Evolutionary conservation across 2,888 invertebrate species (phyloP), one percentile per base, ranked within the genome.

Genomic region (Leptura quadrifasciata): DNA sequence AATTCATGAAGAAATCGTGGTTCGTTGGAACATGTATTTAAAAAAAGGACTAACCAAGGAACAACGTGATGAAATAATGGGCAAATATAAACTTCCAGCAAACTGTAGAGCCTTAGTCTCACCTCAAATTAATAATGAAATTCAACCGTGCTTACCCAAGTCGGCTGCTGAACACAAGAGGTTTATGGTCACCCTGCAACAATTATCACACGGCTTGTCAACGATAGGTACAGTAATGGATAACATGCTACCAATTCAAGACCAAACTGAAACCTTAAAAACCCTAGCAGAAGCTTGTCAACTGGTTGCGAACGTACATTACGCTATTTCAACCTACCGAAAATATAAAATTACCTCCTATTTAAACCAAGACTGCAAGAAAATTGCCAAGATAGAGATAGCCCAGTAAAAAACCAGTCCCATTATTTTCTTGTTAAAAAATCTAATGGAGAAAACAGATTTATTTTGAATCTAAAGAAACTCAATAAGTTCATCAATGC

Each of bases 41-140:
- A n/a, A 60, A 60, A 58, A 57, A 20, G 60, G 60, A 9, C 55
- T 70, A 68, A 35, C 58, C 58, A 57, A 39, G 27, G 58, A 27
- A 6, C 70, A 70, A 60, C 57, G 57, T 20, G 57, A 58, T 60
- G 70, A 70, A 47, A 24, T 70, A n/a, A 60, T 18, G 9, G 60
- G 15, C 3, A 70, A 70, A 70, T 70, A 17, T 31, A 57, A 39
- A 69, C 24, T 69, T 69, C 58, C 57, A 6, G 69, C 55, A 57
- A 69, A 60, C 39, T 70, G 31, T 60, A 10, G 27, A 12, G 24
- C 57, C 17, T 39, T 39, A 39, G 15, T 58, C 2, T 60, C 70
- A 24, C 58, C 70, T 24, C 57, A 70, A 70, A 70, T 57, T 35
- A 70, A 70, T 18, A 31, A 70, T 4, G 70, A 60, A 21, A 58